Evolutionary conservation across 2,797 vertebrate species (phyloP).

Genomic region (Anas acuta): DNA sequence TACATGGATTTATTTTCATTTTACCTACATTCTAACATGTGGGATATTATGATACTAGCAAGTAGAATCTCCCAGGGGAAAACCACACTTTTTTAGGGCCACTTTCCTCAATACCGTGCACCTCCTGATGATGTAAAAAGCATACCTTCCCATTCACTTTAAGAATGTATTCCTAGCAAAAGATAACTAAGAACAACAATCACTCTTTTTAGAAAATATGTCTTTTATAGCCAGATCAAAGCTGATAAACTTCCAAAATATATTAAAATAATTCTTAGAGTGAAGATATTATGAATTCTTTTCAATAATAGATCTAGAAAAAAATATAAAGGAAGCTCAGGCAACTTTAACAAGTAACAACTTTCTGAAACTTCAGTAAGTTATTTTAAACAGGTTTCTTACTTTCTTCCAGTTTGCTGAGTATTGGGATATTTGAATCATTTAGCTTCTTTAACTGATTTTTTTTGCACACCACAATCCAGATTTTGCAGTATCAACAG

Average conservation of each 20-base stretch:
- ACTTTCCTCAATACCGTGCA: not conserved
- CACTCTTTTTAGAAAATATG: not conserved
- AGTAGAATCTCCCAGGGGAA: not conserved
- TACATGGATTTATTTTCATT: not conserved
- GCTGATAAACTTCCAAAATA: not conserved
- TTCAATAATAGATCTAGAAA: not conserved
- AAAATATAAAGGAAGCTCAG: not conserved
- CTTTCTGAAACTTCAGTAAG: slow-evolving; percentile 49
- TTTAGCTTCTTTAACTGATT: slow-evolving; percentile 20
- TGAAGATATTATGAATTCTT: not conserved
- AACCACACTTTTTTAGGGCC: not conserved
- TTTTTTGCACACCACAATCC: slow-evolving; percentile 31
- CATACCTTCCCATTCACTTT: not conserved
- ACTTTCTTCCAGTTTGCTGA: slow-evolving; percentile 49
- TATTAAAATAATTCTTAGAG: not conserved
- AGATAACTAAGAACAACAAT: not conserved
- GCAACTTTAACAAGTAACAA: not conserved
- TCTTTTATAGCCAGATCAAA: not conserved
- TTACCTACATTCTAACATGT: not conserved
- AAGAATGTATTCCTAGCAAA: not conserved
- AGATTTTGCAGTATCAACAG: slow-evolving; percentile 53
- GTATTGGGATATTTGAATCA: slow-evolving; percentile 51
- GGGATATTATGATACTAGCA: not conserved
- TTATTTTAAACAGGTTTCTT: slow-evolving; percentile 35
- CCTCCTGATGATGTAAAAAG: accelerated